Evolutionary conservation across 2,113 vertebrate species (phyloP).

Genomic region (Nicator chloris): DNA sequence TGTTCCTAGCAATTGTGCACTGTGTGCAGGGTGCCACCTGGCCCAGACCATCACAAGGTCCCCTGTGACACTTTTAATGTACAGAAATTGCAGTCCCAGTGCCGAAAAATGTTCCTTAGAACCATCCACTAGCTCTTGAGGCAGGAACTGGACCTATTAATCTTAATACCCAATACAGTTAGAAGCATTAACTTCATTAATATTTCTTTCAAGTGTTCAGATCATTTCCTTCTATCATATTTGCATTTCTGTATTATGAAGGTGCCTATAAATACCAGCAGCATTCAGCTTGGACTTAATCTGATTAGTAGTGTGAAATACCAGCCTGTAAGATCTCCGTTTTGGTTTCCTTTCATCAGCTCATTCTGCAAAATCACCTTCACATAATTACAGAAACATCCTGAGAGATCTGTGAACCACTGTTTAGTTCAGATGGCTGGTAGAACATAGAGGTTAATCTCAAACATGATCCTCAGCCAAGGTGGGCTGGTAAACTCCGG

Average conservation of each 20-base stretch:
- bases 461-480: background rate
- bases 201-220: background rate
- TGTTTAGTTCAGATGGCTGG: background rate
- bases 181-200: background rate
- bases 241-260: background rate
- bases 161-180: background rate
- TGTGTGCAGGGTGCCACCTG: background rate
- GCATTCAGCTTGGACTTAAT: background rate
- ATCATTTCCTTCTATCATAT: background rate
- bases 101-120: background rate
- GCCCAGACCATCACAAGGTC: background rate
- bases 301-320: background rate
- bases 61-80: background rate
- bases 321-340: background rate
- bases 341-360: background rate
- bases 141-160: background rate
- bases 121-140: background rate
- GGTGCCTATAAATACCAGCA: background rate
- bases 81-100: background rate
- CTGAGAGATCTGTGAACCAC: background rate
- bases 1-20: background rate
- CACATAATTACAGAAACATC: background rate
- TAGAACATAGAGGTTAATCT: background rate
- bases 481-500: background rate
- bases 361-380: background rate